Evolutionary conservation across 2,888 invertebrate genomes (phyloP), one percentile per base, ranked within the genome.

Genomic region (Drosophila dives): DNA sequence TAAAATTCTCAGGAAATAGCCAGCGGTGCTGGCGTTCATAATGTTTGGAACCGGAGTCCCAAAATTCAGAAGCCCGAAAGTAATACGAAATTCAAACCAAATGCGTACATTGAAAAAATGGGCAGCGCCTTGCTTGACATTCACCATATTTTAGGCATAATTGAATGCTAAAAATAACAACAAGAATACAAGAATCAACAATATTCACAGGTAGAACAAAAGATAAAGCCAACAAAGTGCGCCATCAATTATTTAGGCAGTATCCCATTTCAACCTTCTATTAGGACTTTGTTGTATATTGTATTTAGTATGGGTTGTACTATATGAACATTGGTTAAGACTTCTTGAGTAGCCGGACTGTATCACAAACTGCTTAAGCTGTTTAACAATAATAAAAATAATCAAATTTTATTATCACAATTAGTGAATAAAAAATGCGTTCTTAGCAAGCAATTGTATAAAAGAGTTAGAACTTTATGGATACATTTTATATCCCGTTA

Each of bases 121-220:
- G 49, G 2, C 56, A 48, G n/a, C 48, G 64, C 36, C 26, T 71
- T 68, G 54, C 55, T 67, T 67, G 75, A 75, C 70, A 42, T 45
- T 77, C 34, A 49, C 55, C 67, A 75, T 61, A 80, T 82, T 73
- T 70, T 26, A 69, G 64, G 81, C 78, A 80, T 75, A 80, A 77
- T 75, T 77, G 69, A 80, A 71, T 60, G 61, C 61, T 26, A 45
- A 36, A 23, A 67, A 51, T 48, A 69, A 20, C 50, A 66, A 51
- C 55, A 64, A 58, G 42, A 53, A 55, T 56, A 60, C 33, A 50
- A 23, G 7, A 51, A 42, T 38, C 59, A 55, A 56, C 12, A 51
- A 63, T 26, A 20, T 45, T 11, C 3, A 51, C 23, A 45, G 42
- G 38, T 23, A 45, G n/a, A 55, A 72, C 58, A 64, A 72, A 60